phyloP scores from a whole-genome alignment of 1,140 invertebrate genomes.

The Limonius californicus region DNA sequence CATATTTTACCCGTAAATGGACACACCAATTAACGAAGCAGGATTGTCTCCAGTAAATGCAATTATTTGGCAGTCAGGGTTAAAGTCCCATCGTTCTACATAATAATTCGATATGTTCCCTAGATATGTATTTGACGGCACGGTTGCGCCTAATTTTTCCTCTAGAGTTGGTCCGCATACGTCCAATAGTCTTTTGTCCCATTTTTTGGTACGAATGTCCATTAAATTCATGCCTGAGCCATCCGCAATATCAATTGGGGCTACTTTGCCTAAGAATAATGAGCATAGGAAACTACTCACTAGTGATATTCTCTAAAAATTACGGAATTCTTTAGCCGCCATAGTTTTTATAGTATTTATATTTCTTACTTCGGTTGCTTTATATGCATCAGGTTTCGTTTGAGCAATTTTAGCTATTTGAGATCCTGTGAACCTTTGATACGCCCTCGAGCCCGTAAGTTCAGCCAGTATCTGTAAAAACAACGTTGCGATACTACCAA shows the following conservation, averaged over 20 bases:
- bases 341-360: slow-evolving; percentile 29
- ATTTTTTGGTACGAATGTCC: slow-evolving; percentile 75
- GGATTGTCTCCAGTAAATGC: slow-evolving; percentile 95
- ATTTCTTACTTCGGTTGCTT: slow-evolving; percentile 67
- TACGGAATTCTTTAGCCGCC: no score
- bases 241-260: slow-evolving; percentile 87
- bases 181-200: slow-evolving; percentile 72
- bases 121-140: slow-evolving; percentile 63
- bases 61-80: slow-evolving; percentile 71
- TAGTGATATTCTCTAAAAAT: slow-evolving; percentile 78
- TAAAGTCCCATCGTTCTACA: slow-evolving; percentile 81
- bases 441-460: slow-evolving; percentile 88
- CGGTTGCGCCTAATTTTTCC: slow-evolving; percentile 68
- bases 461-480: slow-evolving; percentile 67
- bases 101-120: slow-evolving; percentile 76
- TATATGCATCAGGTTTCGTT: slow-evolving; percentile 69
- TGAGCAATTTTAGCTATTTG: slow-evolving; percentile 89
- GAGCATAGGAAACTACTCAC: slow-evolving; percentile 90
- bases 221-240: slow-evolving; percentile 96
- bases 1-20: no score
- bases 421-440: slow-evolving; percentile 89
- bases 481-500: slow-evolving; percentile 16
- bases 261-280: slow-evolving; percentile 84
- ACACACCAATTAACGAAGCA: slow-evolving; percentile 76
- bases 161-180: slow-evolving; percentile 67